These are phyloP conservation scores for Hoplias malabaricus DNA, from an alignment of 2,113 vertebrate genomes.

Conservation along the genomic window DNA sequence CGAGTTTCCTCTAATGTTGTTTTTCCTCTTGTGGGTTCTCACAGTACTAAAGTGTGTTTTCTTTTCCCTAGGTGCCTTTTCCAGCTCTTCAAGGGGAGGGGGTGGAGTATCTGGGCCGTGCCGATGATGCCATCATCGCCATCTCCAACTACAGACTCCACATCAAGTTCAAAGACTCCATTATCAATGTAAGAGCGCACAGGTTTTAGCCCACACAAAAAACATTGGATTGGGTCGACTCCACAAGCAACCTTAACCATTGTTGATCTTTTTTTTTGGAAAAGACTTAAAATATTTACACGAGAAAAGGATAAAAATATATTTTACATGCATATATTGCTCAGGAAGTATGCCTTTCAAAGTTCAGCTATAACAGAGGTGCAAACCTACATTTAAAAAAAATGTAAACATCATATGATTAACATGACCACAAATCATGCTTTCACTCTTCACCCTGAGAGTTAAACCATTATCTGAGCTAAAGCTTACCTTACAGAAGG, in stretches of 20 bases:
- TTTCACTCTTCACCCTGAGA: neutral
- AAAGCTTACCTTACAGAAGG: neutral
- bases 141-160: conserved; percentile 98
- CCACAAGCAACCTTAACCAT: neutral
- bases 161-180: conserved; percentile 97
- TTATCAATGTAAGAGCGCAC: conserved; percentile 88
- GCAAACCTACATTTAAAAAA: neutral
- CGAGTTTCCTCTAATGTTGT: too few relatives aligned
- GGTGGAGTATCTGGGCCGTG: conserved; percentile 93
- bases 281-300: too few relatives aligned
- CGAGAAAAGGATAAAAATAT: too few relatives aligned
- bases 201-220: neutral
- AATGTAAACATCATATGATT: neutral
- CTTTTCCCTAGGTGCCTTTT: conserved; percentile 86
- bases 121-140: conserved; percentile 92
- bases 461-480: neutral
- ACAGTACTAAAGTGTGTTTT: conserved; percentile 9
- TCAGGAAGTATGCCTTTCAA: neutral
- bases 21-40: neutral
- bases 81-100: conserved; percentile 95
- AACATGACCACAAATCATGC: neutral
- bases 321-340: neutral
- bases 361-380: neutral
- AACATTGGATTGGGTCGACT: neutral
- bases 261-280: neutral